Base-by-base conservation (phyloP, 2,113 vertebrate species). In the Pleuronectes platessa region DNA sequence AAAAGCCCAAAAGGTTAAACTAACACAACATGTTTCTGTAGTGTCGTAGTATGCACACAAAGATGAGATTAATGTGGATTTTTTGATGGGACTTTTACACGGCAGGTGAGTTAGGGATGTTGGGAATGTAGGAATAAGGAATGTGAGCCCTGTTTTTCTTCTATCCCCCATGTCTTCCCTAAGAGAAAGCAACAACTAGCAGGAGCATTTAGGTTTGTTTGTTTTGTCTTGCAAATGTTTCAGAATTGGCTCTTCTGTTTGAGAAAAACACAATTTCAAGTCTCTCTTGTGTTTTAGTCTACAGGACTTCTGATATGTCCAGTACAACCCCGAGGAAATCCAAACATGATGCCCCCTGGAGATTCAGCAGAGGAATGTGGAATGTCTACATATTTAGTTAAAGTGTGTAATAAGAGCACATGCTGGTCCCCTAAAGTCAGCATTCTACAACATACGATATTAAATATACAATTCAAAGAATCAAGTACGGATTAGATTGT, bases 341-440 rank as follows among this genome's bases (percentile, higher is more conserved):
- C 53, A 56, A 74, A 74, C 35, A 56, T 11, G 35, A 64, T 27
- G 37, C 51, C 53, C 51, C 40, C 40, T 13, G 24, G 54, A 60
- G 68, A 60, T 12, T 26, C 23, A 27, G 37, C 24, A n/a, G 10
- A 70, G 68, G 68, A 70, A 70, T 70, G 55, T 70, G 68, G 55
- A 70, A 23, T 20, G 40, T 70, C 40, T 31, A 47, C 55, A 60
- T 70, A 60, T 70, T 47, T 70, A 59, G 68, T 45, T 70, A 60
- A 69, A 47, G 55, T 47, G 37, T 59, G 54, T 20, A 69, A 69
- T 58, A 69, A 45, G 67, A 69, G 23, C 23, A 47, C 55, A 59
- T 47, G 40, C 68, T 49, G 55, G 23, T 60, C 10, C 23, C 14
- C 24, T 47, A 60, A 47, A 59, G 68, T 45, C 55, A 59, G 31